Base-by-base conservation (phyloP, 1,140 invertebrate species). In the Microplitis mediator region DNA sequence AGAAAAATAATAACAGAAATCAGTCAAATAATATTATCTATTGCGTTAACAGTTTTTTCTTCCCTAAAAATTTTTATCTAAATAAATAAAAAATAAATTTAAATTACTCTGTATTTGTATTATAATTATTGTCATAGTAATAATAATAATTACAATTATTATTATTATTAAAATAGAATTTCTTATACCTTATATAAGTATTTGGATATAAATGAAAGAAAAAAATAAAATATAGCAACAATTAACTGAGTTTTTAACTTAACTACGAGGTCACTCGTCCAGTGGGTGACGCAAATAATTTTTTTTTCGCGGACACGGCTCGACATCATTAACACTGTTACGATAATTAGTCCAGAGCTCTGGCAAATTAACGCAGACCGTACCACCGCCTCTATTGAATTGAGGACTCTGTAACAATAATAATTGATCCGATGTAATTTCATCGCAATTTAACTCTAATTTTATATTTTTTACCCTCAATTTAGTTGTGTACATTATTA, bases 371-470 rank as follows among this genome's bases (percentile, higher is more conserved):
- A 92, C 84, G 80, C 96, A 97, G 4, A 95, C 91, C 0, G 94
- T 93, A 50, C 95, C 95, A 14, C 95, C 95, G 0, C 93, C 95
- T 73, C 95, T 89, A 0, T 88, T 83, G 69, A 91, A 90, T 87
- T 97, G 95, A 8, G 90, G 89, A 75, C 90, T 81, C 91, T 94
- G 63, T 13, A 76, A 65, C 69, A 1, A 66, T 67, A 73, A 65
- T 72, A 64, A 35, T 13, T 50, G 35, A 45, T 45, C 39, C 0
- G 39, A 9, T 3, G 39, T 45, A 45, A 45, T 23, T 23, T 23
- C 23, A 23, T 23, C 23, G 23, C 39, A 45, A 45, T 45, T 45
- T 45, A 45, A 45, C 11, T 45, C 0, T 45, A 9, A 9, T 6
- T 45, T 45, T 45, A 9, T 45, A 9, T 45, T 5, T 45, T 45